Evolutionary conservation across 2,113 vertebrate species (phyloP).

Genomic region (Telmatochromis brichardi): DNA sequence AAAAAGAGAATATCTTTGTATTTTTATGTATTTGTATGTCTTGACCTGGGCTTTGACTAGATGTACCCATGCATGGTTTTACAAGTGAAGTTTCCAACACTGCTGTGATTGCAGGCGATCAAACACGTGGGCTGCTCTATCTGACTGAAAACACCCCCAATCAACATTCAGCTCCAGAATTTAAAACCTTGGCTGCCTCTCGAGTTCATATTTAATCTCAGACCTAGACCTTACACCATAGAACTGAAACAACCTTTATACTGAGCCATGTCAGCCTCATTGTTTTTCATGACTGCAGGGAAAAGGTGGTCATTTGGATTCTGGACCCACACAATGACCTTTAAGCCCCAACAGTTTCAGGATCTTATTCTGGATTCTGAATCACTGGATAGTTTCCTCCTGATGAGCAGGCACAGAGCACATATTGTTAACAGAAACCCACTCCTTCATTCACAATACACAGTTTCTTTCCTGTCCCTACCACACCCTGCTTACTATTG

Average conservation of each 20-base stretch:
- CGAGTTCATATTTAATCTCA: conserved; percentile 18
- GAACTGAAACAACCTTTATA: neutral
- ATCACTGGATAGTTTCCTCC: neutral
- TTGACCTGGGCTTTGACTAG: neutral
- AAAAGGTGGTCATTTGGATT: neutral
- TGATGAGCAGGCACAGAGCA: neutral
- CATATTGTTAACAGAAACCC: conserved; percentile 28
- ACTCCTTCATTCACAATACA: neutral
- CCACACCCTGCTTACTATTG: conserved; percentile 71
- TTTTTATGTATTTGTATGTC: neutral
- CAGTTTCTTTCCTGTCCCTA: conserved; percentile 44
- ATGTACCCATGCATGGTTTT: neutral
- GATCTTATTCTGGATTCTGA: neutral
- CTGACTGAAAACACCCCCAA: conserved; percentile 13
- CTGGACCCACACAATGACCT: neutral
- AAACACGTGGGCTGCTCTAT: conserved; percentile 15
- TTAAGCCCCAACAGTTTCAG: neutral
- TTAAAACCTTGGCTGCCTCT: conserved; percentile 16
- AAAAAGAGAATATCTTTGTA: neutral
- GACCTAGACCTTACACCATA: neutral
- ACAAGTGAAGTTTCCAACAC: neutral
- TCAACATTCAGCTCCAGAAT: neutral
- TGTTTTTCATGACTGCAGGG: neutral
- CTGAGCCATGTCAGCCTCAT: neutral
- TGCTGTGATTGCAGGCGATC: neutral